These are phyloP conservation scores for Trogon melanurus DNA, from an alignment of 2,113 vertebrate species.

Conservation along the genomic window DNA sequence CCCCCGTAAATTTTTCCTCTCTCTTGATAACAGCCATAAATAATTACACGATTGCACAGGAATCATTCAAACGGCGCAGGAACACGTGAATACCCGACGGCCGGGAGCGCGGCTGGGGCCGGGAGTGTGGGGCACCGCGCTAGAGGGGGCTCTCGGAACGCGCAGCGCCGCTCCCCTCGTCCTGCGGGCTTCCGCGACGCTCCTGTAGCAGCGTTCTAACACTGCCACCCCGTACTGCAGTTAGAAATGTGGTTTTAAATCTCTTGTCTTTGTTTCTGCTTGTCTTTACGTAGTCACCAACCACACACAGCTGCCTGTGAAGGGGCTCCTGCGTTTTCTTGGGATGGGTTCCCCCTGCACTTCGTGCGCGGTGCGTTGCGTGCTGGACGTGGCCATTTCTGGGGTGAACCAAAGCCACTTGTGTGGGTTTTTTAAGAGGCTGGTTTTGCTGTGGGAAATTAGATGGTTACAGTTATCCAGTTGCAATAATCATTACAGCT, in stretches of 20 bases:
- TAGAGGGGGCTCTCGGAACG: slow-evolving; percentile 48
- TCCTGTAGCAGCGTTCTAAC: background rate
- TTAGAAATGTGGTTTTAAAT: background rate
- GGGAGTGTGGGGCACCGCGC: background rate
- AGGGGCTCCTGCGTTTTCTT: background rate
- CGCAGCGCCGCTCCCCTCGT: background rate
- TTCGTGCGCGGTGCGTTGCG: accelerated
- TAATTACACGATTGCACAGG: background rate
- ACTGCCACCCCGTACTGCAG: background rate
- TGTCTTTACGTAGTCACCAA: background rate
- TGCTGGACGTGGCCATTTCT: accelerated
- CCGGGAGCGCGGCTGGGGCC: background rate
- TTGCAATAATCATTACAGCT: background rate
- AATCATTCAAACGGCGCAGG: slow-evolving; percentile 5
- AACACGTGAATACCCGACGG: slow-evolving; percentile 50
- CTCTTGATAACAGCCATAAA: slow-evolving; percentile 42
- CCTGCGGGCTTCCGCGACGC: background rate
- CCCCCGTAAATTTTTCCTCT: background rate
- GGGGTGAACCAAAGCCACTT: background rate
- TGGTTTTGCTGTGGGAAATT: background rate
- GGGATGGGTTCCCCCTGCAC: accelerated
- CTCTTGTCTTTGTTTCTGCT: background rate
- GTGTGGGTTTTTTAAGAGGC: background rate
- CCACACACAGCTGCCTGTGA: background rate
- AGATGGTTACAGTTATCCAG: background rate